Conservation (phyloP, 30 jellyfish, hydroid and myxozoan genomes). For the Pseudorhiza aurosa region DNA sequence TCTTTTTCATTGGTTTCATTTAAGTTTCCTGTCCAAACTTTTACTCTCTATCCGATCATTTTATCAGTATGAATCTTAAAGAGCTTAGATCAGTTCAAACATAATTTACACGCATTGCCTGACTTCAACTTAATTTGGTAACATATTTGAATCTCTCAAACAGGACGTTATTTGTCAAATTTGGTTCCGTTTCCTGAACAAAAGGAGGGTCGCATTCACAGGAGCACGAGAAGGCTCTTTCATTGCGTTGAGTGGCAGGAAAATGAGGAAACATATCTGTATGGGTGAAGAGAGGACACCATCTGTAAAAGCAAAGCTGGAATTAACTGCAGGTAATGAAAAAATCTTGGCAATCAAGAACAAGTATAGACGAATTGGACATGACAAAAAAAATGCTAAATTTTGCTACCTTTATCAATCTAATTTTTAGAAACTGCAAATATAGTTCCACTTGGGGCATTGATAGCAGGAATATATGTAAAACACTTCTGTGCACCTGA, state of each 20-base stretch:
- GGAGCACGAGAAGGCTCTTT: slow-evolving; percentile 42
- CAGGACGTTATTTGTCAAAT: slow-evolving; percentile 55
- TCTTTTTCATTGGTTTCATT: too few relatives aligned
- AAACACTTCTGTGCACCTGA: too few relatives aligned
- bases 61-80: too few relatives aligned
- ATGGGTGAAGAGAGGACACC: neutral
- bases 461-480: too few relatives aligned
- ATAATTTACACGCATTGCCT: too few relatives aligned
- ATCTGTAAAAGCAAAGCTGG: neutral
- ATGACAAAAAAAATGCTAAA: neutral
- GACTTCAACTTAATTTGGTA: too few relatives aligned
- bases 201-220: slow-evolving; percentile 48
- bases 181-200: slow-evolving; percentile 54
- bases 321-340: neutral
- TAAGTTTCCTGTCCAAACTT: too few relatives aligned
- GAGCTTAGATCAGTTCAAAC: too few relatives aligned
- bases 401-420: slow-evolving; percentile 5
- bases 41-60: too few relatives aligned
- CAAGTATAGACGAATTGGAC: neutral
- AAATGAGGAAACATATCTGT: neutral
- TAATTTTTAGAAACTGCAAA: too few relatives aligned
- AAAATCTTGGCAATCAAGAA: neutral
- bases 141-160: neutral
- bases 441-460: too few relatives aligned
- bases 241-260: slow-evolving; percentile 4